These are phyloP conservation scores for Morinoia aosen DNA, from an alignment of 2,888 invertebrate genomes.

Conservation along the genomic window DNA sequence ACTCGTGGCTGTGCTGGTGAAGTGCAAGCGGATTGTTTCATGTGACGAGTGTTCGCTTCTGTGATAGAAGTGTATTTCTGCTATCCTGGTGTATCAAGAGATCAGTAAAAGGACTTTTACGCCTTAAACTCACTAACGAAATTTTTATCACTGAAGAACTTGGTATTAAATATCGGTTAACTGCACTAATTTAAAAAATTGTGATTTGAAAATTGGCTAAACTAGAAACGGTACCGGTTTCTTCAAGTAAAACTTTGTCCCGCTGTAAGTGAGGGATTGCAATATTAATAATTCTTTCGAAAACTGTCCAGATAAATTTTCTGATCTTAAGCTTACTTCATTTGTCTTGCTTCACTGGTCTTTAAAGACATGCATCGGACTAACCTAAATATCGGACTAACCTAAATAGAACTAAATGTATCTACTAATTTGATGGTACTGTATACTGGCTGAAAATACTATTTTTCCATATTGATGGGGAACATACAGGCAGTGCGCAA, in stretches of 20 bases:
- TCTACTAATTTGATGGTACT: background rate
- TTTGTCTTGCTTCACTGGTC: background rate
- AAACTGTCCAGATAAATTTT: too few relatives aligned
- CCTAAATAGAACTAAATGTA: too few relatives aligned
- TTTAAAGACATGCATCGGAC: background rate
- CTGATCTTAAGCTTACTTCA: background rate
- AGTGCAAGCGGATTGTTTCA: constrained; percentile 39
- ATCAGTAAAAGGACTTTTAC: too few relatives aligned
- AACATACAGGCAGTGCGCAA: background rate
- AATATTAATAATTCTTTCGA: too few relatives aligned
- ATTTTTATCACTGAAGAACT: background rate
- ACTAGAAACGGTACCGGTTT: too few relatives aligned
- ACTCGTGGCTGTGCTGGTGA: constrained; percentile 53
- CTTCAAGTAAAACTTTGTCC: too few relatives aligned
- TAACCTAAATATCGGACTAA: background rate
- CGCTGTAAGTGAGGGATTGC: too few relatives aligned
- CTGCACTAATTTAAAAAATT: too few relatives aligned
- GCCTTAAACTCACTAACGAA: background rate
- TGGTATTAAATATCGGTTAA: too few relatives aligned
- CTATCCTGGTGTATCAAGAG: background rate
- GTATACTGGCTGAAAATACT: too few relatives aligned
- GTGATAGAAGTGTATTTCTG: background rate
- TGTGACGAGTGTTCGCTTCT: background rate
- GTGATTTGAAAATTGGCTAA: too few relatives aligned
- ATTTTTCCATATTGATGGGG: background rate